A percentile compares a stretch with the other conserved stretches of the same genome.
These are phyloP conservation scores for Nematopogon swammerdamellus DNA, from an alignment of 2,888 invertebrate species.

Conservation along the genomic window DNA sequence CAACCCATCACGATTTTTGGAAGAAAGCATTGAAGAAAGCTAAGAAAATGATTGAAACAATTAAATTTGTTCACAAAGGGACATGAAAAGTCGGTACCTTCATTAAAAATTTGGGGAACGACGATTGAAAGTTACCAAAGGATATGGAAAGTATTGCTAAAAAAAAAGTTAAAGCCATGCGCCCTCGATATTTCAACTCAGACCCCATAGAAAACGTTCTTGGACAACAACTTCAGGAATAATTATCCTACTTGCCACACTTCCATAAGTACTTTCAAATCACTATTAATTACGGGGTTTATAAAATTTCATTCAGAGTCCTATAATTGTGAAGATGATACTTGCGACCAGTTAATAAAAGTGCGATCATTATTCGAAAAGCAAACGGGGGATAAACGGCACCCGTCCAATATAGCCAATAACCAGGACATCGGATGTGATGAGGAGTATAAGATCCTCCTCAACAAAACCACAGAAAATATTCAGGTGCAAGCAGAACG, in stretches of 20 bases:
- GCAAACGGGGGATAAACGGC: too few relatives aligned
- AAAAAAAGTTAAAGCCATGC: conserved; percentile 6
- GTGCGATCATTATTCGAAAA: not conserved
- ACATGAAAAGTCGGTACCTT: conserved; percentile 9
- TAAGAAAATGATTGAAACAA: too few relatives aligned
- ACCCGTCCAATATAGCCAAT: not conserved
- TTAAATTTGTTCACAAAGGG: conserved; percentile 7
- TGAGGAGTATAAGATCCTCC: too few relatives aligned
- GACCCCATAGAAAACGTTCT: too few relatives aligned
- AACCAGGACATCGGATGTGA: too few relatives aligned
- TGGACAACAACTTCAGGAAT: conserved; percentile 16
- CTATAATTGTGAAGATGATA: conserved; percentile 14
- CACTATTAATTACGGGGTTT: conserved; percentile 14
- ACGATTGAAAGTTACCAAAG: conserved; percentile 10
- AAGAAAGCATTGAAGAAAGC: conserved; percentile 3
- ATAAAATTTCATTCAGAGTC: conserved; percentile 11
- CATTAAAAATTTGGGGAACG: conserved; percentile 9
- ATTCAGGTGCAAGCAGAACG: not conserved
- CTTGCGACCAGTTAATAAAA: conserved; percentile 3
- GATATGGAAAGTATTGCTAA: conserved; percentile 12
- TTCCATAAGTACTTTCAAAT: conserved; percentile 14
- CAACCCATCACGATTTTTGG: not conserved
- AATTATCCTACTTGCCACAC: conserved; percentile 14
- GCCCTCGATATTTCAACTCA: conserved; percentile 10
- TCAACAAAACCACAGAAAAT: too few relatives aligned